phyloP scores from a whole-genome alignment of 2,888 invertebrate species.

The Amiota communis region DNA sequence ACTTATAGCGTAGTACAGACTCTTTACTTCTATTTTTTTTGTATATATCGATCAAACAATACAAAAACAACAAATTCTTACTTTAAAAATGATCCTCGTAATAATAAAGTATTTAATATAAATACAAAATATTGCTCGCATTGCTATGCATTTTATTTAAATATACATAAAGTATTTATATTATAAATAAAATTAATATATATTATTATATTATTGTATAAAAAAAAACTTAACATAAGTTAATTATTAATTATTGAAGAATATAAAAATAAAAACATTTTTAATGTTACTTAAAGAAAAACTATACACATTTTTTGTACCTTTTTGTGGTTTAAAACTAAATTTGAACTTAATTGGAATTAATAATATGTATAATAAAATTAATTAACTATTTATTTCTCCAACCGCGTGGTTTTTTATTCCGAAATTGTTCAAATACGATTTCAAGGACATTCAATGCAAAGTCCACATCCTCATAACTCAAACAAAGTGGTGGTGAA shows the following conservation, averaged over 20 bases:
- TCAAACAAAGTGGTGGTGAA: constrained; percentile 96
- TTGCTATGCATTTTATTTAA: constrained; percentile 7
- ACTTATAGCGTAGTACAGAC: no score
- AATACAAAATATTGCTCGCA: background rate
- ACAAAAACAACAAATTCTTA: no score
- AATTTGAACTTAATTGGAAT: background rate
- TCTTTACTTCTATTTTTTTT: no score
- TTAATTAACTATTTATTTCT: constrained; percentile 34
- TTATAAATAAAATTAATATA: background rate
- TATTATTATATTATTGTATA: no score
- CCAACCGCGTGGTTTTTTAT: constrained; percentile 67
- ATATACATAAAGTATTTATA: background rate
- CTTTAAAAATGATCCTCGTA: no score
- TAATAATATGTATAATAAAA: no score
- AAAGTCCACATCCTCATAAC: constrained; percentile 86
- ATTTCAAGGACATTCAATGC: constrained; percentile 77
- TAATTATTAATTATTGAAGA: background rate
- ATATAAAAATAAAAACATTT: background rate
- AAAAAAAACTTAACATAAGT: no score
- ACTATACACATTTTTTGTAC: background rate
- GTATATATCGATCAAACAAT: no score
- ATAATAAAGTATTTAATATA: background rate
- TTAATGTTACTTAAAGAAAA: background rate
- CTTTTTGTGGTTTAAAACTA: background rate
- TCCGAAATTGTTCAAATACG: constrained; percentile 58